Conservation (phyloP, 2,797 vertebrate species). For the Danio choprae region DNA sequence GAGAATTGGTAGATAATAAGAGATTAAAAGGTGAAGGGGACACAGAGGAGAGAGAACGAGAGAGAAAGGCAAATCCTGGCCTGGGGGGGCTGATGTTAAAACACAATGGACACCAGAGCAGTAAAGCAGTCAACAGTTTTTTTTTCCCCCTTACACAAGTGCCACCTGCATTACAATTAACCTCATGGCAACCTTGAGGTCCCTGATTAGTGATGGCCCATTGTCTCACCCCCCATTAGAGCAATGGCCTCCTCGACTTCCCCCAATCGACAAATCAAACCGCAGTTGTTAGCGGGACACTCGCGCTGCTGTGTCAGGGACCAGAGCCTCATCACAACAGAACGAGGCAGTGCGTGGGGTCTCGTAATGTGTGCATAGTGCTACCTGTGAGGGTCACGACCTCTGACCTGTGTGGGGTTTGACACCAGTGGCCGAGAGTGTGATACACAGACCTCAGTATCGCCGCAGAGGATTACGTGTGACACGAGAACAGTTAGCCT, state of each 20-base stretch:
- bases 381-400: slow-evolving; percentile 65
- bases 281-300: slow-evolving; percentile 80
- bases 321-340: slow-evolving; percentile 76
- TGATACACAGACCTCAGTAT: not conserved
- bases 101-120: slow-evolving; percentile 85
- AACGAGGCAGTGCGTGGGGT: slow-evolving; percentile 67
- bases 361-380: slow-evolving; percentile 70
- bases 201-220: slow-evolving; percentile 94
- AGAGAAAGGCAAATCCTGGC: slow-evolving; percentile 84
- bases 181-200: slow-evolving; percentile 92
- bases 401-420: not conserved
- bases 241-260: slow-evolving; percentile 77
- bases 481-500: not conserved
- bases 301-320: slow-evolving; percentile 69
- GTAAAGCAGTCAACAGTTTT: slow-evolving; percentile 90
- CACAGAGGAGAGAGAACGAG: slow-evolving; percentile 73
- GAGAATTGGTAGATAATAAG: slow-evolving; percentile 82
- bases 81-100: slow-evolving; percentile 87
- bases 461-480: not conserved
- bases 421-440: not conserved
- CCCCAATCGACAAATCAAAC: slow-evolving; percentile 85
- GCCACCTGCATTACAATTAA: slow-evolving; percentile 95
- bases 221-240: slow-evolving; percentile 89
- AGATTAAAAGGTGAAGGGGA: slow-evolving; percentile 84
- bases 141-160: slow-evolving; percentile 75